Evolutionary conservation across 2,888 invertebrate species (phyloP).

Genomic region (Heteromurus nitidus): DNA sequence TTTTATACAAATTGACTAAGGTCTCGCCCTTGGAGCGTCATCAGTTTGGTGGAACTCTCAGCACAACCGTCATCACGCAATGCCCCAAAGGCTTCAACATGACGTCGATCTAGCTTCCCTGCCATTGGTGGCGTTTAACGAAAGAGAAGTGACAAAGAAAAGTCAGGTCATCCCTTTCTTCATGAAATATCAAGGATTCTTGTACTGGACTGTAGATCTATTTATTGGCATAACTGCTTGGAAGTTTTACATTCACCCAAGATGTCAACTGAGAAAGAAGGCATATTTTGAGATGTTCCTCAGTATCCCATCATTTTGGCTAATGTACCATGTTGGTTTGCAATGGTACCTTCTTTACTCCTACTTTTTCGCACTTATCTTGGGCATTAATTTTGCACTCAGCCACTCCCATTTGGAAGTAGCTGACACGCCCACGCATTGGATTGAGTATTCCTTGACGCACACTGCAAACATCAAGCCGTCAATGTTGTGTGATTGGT

Average conservation of each 20-base stretch:
- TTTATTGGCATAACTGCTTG: neutral
- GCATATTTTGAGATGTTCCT: neutral
- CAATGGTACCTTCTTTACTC: neutral
- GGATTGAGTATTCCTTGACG: constrained; percentile 10
- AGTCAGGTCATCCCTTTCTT: neutral
- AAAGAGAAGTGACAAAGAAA: neutral
- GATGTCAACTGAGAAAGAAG: neutral
- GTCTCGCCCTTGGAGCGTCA: neutral
- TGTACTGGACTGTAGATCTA: neutral
- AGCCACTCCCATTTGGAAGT: constrained; percentile 16
- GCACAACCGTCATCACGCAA: constrained; percentile 69
- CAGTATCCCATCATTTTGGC: neutral
- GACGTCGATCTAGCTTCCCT: constrained; percentile 71
- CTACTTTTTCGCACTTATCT: neutral
- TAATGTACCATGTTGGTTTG: neutral
- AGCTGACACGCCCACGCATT: constrained; percentile 5
- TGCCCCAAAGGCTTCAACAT: constrained; percentile 69
- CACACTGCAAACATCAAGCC: constrained; percentile 2
- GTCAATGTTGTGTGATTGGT: neutral
- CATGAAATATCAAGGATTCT: constrained; percentile 5
- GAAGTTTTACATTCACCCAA: neutral
- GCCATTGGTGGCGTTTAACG: constrained; percentile 71
- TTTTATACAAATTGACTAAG: no score
- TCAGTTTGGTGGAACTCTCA: neutral
- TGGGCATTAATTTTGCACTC: neutral